Conservation (phyloP, 1,140 invertebrate genomes). For the Frieseomelitta varia region DNA sequence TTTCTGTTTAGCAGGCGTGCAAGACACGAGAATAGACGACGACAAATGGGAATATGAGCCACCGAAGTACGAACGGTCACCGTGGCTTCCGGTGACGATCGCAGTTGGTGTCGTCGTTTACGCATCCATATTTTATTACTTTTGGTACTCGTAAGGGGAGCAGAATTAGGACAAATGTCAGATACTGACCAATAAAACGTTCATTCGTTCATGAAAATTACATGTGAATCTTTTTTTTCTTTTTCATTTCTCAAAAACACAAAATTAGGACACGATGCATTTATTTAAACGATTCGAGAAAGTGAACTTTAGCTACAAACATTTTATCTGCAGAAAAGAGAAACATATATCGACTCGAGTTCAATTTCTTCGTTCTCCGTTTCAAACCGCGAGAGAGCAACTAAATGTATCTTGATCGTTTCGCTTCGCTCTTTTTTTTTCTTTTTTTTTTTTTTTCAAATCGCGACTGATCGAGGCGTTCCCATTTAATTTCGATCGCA, state of each 20-base stretch:
- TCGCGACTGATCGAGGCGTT: neutral
- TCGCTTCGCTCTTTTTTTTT: too few relatives aligned
- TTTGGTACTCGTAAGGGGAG: neutral
- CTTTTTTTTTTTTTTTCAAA: neutral
- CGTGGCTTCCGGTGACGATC: conserved; percentile 43
- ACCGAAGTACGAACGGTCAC: conserved; percentile 56
- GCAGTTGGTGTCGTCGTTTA: conserved; percentile 62
- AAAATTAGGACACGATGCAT: neutral
- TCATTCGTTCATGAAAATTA: neutral
- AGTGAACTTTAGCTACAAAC: neutral
- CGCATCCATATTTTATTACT: conserved; percentile 65
- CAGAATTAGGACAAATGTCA: neutral
- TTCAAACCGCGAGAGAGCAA: neutral
- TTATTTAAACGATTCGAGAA: neutral
- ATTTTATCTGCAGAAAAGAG: neutral
- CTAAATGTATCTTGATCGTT: neutral
- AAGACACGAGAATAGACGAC: conserved; percentile 57
- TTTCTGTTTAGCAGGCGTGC: neutral
- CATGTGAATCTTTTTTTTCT: neutral
- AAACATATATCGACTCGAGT: neutral
- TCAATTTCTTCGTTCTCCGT: neutral
- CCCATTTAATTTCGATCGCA: neutral
- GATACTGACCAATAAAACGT: neutral
- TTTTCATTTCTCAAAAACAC: too few relatives aligned
- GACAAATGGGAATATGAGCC: conserved; percentile 72